phyloP scores from a whole-genome alignment of 64 coral and sea anemone genomes.

The Trachythela sp. region DNA sequence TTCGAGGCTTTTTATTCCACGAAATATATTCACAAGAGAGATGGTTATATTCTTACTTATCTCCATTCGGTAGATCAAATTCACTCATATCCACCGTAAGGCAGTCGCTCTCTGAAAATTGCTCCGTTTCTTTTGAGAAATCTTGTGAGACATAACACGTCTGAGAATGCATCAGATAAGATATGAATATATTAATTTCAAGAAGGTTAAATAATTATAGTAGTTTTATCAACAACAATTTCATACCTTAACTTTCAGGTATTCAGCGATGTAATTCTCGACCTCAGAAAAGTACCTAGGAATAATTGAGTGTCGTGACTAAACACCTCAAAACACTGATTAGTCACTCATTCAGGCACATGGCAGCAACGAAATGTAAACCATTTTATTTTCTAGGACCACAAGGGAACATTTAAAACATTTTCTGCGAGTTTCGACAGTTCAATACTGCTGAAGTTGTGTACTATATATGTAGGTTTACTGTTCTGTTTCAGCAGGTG shows the following conservation, averaged over 20 bases:
- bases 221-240: neutral
- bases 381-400: neutral
- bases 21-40: neutral
- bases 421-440: neutral
- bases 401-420: neutral
- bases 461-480: too few relatives aligned
- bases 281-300: slow-evolving; percentile 89
- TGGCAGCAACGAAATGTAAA: neutral
- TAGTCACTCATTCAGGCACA: neutral
- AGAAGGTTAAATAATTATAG: neutral
- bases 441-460: too few relatives aligned
- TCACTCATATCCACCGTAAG: neutral
- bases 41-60: neutral
- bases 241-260: slow-evolving; percentile 75
- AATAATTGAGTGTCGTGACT: neutral
- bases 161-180: neutral
- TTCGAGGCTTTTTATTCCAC: too few relatives aligned
- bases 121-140: neutral
- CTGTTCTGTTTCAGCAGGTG: too few relatives aligned
- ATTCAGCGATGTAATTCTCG: slow-evolving; percentile 64
- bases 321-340: neutral
- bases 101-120: neutral
- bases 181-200: neutral
- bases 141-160: neutral
- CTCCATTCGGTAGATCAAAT: slow-evolving; percentile 5